A percentile compares a stretch with the other conserved stretches of the same genome.
These are phyloP conservation scores for Gasteruption jaculator DNA, from an alignment of 2,888 invertebrate genomes.

Conservation along the genomic window DNA sequence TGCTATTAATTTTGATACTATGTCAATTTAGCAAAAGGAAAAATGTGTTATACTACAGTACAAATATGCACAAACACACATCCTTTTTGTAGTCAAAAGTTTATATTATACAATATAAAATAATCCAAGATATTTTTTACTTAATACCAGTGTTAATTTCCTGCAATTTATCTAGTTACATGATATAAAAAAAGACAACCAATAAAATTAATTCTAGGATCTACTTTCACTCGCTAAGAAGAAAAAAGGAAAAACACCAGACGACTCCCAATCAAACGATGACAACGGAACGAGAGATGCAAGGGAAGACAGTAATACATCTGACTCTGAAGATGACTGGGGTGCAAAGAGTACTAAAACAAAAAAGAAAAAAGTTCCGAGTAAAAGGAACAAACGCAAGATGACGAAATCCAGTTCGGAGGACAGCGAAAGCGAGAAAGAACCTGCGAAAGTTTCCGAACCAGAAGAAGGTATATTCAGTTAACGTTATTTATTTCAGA, in stretches of 20 bases:
- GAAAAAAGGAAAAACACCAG: conserved; percentile 58
- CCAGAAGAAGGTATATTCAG: conserved; percentile 69
- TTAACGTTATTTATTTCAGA: neutral
- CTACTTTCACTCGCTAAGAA: conserved; percentile 77
- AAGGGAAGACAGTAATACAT: conserved; percentile 54
- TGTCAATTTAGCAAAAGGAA: too few relatives aligned
- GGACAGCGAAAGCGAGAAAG: conserved; percentile 49
- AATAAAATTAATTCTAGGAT: conserved; percentile 58
- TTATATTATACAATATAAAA: too few relatives aligned
- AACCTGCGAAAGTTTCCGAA: conserved; percentile 63
- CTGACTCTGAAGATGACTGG: conserved; percentile 56
- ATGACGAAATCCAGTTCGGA: conserved; percentile 52
- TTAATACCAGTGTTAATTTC: too few relatives aligned
- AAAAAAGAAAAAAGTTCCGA: conserved; percentile 47
- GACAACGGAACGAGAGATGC: conserved; percentile 40
- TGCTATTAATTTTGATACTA: too few relatives aligned
- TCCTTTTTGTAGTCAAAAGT: too few relatives aligned
- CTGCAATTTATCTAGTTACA: too few relatives aligned
- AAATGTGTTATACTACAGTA: too few relatives aligned
- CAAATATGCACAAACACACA: too few relatives aligned
- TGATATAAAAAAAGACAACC: conserved; percentile 6
- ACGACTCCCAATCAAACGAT: conserved; percentile 44
- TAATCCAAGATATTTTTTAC: too few relatives aligned
- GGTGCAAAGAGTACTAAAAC: conserved; percentile 48
- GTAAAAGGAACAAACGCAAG: conserved; percentile 50